A percentile compares a stretch with the other conserved stretches of the same genome.
These are phyloP conservation scores for Tuta absoluta DNA, from an alignment of 2,888 invertebrate species.

Conservation along the genomic window DNA sequence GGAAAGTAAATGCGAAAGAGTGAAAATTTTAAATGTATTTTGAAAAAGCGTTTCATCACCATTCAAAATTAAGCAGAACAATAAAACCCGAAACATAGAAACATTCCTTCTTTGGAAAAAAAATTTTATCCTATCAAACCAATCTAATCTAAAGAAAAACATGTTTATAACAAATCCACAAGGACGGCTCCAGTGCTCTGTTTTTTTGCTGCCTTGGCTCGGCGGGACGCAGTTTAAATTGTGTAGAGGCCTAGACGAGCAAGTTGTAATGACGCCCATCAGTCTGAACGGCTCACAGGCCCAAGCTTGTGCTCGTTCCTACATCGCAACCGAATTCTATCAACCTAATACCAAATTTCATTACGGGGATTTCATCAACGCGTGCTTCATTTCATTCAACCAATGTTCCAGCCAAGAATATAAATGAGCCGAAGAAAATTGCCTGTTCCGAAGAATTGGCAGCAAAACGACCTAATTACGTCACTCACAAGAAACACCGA, in stretches of 20 bases:
- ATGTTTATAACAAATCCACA: background rate
- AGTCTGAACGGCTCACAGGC: slow-evolving; percentile 28
- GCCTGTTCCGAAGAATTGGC: slow-evolving; percentile 15
- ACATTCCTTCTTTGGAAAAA: background rate
- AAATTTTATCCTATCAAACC: background rate
- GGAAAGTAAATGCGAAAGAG: too few species aligned
- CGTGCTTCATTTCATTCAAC: background rate
- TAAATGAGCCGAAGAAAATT: slow-evolving; percentile 24
- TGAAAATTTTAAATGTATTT: too few species aligned
- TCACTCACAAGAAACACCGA: slow-evolving; percentile 36
- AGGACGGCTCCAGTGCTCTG: slow-evolving; percentile 2
- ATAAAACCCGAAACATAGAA: background rate
- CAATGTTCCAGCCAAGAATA: background rate
- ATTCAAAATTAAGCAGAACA: too few species aligned
- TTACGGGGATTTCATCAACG: slow-evolving; percentile 4
- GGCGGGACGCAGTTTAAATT: slow-evolving; percentile 48
- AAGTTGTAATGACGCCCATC: slow-evolving; percentile 53
- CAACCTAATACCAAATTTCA: background rate
- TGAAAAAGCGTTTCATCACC: too few species aligned
- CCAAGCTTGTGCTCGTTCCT: slow-evolving; percentile 18
- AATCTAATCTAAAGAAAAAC: background rate
- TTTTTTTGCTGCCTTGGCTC: background rate
- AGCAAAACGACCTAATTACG: slow-evolving; percentile 37
- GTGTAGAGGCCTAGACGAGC: slow-evolving; percentile 46
- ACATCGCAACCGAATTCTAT: slow-evolving; percentile 12